These are phyloP conservation scores for Paratilapia polleni DNA, from an alignment of 2,113 vertebrate species.

Conservation along the genomic window DNA sequence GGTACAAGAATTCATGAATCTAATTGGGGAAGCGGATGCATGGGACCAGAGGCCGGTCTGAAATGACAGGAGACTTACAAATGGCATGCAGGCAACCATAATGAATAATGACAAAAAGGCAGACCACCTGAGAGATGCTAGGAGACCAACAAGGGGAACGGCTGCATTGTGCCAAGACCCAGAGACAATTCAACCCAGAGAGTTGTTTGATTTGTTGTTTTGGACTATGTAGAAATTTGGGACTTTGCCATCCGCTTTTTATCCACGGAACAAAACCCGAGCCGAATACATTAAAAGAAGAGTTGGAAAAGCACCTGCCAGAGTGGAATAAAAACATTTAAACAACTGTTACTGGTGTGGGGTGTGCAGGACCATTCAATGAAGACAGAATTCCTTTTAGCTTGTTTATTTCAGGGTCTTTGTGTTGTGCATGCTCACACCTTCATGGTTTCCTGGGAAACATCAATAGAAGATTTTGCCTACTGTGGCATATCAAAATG, in stretches of 20 bases:
- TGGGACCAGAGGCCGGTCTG: not conserved
- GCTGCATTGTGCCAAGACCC: not conserved
- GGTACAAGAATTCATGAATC: not conserved
- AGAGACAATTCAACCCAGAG: not conserved
- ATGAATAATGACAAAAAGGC: not conserved
- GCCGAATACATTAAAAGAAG: not conserved
- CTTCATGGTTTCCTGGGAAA: not conserved
- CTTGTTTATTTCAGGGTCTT: not conserved
- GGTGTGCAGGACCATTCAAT: not conserved
- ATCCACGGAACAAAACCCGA: not conserved
- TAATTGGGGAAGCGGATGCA: not conserved
- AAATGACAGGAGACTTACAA: not conserved
- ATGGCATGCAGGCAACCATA: not conserved
- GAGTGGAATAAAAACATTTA: not conserved
- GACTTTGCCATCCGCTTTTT: not conserved
- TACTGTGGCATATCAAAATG: not conserved
- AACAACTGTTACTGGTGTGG: not conserved
- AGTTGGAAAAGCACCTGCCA: not conserved
- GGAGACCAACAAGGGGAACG: not conserved
- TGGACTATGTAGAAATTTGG: not conserved
- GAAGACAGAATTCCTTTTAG: not conserved
- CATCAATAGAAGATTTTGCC: not conserved
- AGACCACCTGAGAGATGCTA: not conserved
- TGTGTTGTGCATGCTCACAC: not conserved
- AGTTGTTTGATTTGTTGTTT: conserved; percentile 5